These are phyloP conservation scores for Helicoverpa armigera DNA, from an alignment of 1,140 invertebrate species.

Conservation along the genomic window DNA sequence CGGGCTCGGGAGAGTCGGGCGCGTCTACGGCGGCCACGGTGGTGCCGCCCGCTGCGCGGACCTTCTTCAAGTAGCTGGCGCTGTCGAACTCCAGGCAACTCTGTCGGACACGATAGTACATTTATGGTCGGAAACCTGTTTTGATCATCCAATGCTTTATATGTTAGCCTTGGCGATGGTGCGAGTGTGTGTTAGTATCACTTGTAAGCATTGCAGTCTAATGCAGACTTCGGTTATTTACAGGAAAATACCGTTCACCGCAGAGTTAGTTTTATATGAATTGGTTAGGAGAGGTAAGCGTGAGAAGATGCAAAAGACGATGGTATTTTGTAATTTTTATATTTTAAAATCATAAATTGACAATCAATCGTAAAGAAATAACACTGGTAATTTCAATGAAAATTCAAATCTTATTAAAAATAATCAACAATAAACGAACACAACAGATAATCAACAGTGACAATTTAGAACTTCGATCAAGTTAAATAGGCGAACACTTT, in stretches of 20 bases:
- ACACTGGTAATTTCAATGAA: slow-evolving; percentile 70
- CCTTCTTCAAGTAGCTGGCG: slow-evolving; percentile 80
- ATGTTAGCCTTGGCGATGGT: not conserved
- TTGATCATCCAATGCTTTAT: not conserved
- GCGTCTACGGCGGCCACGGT: slow-evolving; percentile 73
- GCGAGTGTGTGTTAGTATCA: slow-evolving; percentile 28
- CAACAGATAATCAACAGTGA: slow-evolving; percentile 64
- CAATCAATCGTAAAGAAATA: slow-evolving; percentile 68
- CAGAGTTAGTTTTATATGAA: not conserved
- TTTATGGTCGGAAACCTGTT: slow-evolving; percentile 28
- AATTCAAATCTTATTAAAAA: slow-evolving; percentile 68
- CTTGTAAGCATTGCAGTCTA: not conserved
- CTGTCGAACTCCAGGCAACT: slow-evolving; percentile 85
- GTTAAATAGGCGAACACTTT: slow-evolving; percentile 55
- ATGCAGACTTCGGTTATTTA: slow-evolving; percentile 25
- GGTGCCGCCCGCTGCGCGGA: slow-evolving; percentile 73
- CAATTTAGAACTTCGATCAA: slow-evolving; percentile 56
- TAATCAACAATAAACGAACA: slow-evolving; percentile 67
- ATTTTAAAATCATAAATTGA: slow-evolving; percentile 77
- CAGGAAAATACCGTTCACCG: slow-evolving; percentile 29
- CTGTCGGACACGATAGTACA: slow-evolving; percentile 68
- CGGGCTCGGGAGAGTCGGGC: slow-evolving; percentile 82
- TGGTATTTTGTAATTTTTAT: slow-evolving; percentile 68
- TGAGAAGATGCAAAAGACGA: slow-evolving; percentile 73
- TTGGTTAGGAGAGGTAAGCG: slow-evolving; percentile 55